A percentile compares a stretch with the other conserved stretches of the same genome.
Evolutionary conservation across 2,888 invertebrate genomes (phyloP).

Genomic region (Frankliniella intonsa): DNA sequence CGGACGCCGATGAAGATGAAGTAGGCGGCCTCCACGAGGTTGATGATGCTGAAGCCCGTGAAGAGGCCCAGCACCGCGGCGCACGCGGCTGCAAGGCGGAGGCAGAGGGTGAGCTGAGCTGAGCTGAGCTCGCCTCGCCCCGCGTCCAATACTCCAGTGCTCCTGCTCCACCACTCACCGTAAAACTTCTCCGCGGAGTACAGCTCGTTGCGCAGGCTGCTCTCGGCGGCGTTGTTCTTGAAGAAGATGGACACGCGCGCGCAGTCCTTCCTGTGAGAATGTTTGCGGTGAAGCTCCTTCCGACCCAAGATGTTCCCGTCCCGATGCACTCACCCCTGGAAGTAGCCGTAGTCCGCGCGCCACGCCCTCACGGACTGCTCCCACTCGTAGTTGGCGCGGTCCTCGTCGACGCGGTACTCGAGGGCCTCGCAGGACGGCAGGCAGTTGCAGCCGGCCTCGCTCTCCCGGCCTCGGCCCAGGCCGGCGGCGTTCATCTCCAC

Average conservation of each 20-base stretch:
- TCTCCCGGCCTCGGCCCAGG: too few species aligned
- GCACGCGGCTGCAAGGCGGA: background rate
- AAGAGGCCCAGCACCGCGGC: background rate
- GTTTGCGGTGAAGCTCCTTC: background rate
- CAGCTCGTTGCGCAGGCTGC: background rate
- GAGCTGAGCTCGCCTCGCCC: background rate
- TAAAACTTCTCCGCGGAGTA: constrained; percentile 2
- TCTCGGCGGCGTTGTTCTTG: background rate
- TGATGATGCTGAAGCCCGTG: background rate
- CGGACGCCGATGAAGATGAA: background rate
- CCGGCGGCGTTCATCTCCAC: too few species aligned
- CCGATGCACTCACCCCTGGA: too few species aligned
- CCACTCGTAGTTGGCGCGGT: background rate
- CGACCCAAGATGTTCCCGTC: too few species aligned
- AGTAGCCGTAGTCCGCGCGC: background rate
- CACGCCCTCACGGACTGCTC: background rate
- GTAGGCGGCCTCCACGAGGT: background rate
- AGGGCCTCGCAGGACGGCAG: constrained; percentile 33
- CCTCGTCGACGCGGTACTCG: constrained; percentile 31
- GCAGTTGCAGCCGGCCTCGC: constrained; percentile 28
- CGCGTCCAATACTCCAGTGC: too few species aligned
- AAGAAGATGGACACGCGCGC: background rate
- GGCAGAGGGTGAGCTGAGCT: background rate
- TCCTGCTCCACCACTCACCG: background rate
- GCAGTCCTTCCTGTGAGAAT: background rate